Conservation (phyloP, 2,888 invertebrate species). For the Polydrusus cervinus region DNA sequence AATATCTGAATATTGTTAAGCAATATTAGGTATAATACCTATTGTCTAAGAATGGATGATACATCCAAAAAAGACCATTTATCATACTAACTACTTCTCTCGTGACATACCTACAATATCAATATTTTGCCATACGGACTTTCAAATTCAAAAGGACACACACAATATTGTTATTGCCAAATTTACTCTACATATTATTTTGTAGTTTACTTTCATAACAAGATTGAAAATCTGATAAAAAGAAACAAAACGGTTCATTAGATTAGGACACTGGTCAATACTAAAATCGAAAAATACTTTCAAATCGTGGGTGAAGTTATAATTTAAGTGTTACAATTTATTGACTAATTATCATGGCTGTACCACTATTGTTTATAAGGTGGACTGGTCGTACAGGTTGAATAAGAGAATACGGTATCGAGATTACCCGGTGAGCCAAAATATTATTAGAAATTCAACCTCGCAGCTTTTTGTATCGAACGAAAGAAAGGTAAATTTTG, state of each 20-base stretch:
- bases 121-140: conserved; percentile 9
- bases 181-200: conserved; percentile 48
- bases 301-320: conserved; percentile 53
- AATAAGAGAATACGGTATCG: conserved; percentile 1
- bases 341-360: conserved; percentile 50
- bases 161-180: conserved; percentile 45
- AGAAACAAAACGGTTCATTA: conserved; percentile 54
- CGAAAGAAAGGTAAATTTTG: too few relatives aligned
- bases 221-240: conserved; percentile 48
- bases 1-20: too few relatives aligned
- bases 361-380: conserved; percentile 33
- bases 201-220: conserved; percentile 47
- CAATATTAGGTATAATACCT: neutral
- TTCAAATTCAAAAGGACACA: conserved; percentile 34
- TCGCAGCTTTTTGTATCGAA: too few relatives aligned
- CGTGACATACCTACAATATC: conserved; percentile 1
- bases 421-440: neutral
- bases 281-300: conserved; percentile 50
- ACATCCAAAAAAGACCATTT: neutral
- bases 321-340: conserved; percentile 51
- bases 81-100: neutral
- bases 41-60: neutral
- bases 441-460: neutral
- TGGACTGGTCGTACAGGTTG: conserved; percentile 29
- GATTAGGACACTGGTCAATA: conserved; percentile 44